Percentiles rank a stretch among this genome's conserved stretches.
Evolutionary conservation across 2,888 invertebrate species (phyloP).

Genomic region (Scelioninae gen. 1): DNA sequence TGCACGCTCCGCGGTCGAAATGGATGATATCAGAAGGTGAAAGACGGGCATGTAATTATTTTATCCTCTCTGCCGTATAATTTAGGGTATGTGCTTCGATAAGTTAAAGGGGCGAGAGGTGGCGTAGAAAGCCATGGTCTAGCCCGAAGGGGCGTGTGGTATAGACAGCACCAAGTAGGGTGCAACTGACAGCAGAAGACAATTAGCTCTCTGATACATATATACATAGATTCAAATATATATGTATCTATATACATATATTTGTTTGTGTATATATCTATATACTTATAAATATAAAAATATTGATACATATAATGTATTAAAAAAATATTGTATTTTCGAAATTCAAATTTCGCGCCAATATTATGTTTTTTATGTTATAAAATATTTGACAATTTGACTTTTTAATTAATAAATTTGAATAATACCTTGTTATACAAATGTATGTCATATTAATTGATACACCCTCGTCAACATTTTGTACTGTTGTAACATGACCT

Average conservation of each 20-base stretch:
- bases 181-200: slow-evolving; percentile 84
- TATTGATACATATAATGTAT: too few relatives aligned
- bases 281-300: slow-evolving; percentile 13
- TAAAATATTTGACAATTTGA: too few relatives aligned
- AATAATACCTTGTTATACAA: too few relatives aligned
- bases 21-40: slow-evolving; percentile 76
- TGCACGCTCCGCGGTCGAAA: slow-evolving; percentile 60
- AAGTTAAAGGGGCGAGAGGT: slow-evolving; percentile 74
- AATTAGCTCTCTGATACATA: slow-evolving; percentile 84
- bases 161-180: slow-evolving; percentile 83
- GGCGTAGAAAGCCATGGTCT: slow-evolving; percentile 72
- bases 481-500: too few relatives aligned
- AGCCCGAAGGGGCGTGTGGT: slow-evolving; percentile 82
- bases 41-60: slow-evolving; percentile 82
- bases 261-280: slow-evolving; percentile 22
- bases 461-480: too few relatives aligned
- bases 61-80: slow-evolving; percentile 84
- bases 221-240: slow-evolving; percentile 73
- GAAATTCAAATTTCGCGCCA: too few relatives aligned
- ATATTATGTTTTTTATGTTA: too few relatives aligned
- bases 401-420: too few relatives aligned
- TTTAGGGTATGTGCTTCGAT: slow-evolving; percentile 79
- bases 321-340: too few relatives aligned
- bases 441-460: too few relatives aligned
- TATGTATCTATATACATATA: slow-evolving; percentile 24